Evolutionary conservation across 2,113 vertebrate species (phyloP).

Genomic region (Sigmodon hispidus): DNA sequence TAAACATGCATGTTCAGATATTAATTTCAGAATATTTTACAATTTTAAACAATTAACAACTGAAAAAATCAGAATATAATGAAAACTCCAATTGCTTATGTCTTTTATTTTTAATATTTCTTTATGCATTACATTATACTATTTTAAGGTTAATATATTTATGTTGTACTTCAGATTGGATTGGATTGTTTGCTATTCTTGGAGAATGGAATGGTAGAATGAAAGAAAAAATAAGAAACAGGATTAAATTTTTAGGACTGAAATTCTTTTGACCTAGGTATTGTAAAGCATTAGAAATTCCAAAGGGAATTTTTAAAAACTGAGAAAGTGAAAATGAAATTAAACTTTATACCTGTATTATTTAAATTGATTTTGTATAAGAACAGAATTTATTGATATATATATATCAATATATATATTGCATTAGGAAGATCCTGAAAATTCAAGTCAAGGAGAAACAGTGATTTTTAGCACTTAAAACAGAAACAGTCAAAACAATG

Average conservation of each 20-base stretch:
- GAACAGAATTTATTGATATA: not conserved
- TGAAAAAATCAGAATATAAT: not conserved
- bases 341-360: not conserved
- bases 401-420: not conserved
- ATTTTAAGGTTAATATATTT: not conserved
- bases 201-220: not conserved
- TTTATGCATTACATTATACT: not conserved
- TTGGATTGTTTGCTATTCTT: not conserved
- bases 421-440: not conserved
- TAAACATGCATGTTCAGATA: not conserved
- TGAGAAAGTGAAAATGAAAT: not conserved
- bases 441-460: not conserved
- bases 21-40: not conserved
- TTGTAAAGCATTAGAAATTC: not conserved
- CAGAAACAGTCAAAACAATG: not conserved
- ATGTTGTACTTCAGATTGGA: not conserved
- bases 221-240: not conserved
- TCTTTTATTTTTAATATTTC: not conserved
- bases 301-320: not conserved
- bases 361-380: not conserved
- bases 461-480: not conserved
- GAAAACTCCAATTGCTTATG: not conserved
- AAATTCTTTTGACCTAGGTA: not conserved
- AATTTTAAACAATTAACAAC: not conserved
- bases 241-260: not conserved